Percentiles rank a stretch among this genome's conserved stretches.
Conservation (phyloP, 2,113 vertebrate species). For the Ariopsis seemanni region DNA sequence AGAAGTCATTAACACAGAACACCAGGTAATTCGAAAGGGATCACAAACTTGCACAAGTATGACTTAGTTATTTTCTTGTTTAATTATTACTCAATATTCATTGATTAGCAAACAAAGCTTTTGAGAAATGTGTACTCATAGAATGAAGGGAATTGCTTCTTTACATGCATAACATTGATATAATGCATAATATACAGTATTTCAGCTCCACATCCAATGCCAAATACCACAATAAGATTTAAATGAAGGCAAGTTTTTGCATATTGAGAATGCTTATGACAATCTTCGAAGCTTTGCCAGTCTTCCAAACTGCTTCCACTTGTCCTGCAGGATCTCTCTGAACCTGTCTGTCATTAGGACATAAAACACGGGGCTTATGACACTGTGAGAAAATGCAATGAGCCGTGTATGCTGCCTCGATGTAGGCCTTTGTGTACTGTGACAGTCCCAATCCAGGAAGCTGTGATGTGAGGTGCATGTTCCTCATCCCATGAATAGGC, state of each 20-base stretch:
- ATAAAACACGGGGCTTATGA: constrained; percentile 86
- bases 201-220: background rate
- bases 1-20: background rate
- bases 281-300: constrained; percentile 1
- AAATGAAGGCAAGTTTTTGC: background rate
- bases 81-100: background rate
- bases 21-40: background rate
- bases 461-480: constrained; percentile 72
- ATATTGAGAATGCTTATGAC: background rate
- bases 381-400: constrained; percentile 83
- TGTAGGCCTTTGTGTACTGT: rapidly evolving
- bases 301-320: constrained; percentile 52
- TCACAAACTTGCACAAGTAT: background rate
- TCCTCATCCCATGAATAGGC: constrained; percentile 88
- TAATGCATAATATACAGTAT: background rate
- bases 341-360: constrained; percentile 89
- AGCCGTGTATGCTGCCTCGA: constrained; percentile 71
- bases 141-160: background rate
- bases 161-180: background rate
- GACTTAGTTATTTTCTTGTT: background rate
- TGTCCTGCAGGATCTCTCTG: constrained; percentile 75
- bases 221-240: background rate
- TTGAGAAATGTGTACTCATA: background rate
- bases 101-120: background rate
- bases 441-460: background rate